Conservation (phyloP, 2,113 vertebrate genomes). For the Nannospalax galili region DNA sequence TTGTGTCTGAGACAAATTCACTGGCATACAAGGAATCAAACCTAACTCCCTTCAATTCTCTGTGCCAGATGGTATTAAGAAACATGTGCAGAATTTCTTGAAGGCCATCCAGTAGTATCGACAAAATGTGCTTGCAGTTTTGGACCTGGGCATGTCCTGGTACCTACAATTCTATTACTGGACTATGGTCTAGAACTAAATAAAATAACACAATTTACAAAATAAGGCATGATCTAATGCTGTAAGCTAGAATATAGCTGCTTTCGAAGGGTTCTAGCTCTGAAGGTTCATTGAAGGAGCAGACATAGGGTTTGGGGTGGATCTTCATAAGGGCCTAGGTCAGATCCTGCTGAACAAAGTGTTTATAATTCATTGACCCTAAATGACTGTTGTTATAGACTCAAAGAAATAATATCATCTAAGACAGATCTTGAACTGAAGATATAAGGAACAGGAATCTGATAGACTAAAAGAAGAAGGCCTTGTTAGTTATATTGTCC, state of each 20-base stretch:
- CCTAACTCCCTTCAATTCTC: constrained; percentile 93
- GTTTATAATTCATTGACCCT: background rate
- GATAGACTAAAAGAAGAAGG: constrained; percentile 92
- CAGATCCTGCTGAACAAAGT: background rate
- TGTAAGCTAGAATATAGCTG: background rate
- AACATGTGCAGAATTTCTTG: constrained; percentile 95
- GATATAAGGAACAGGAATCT: constrained; percentile 94
- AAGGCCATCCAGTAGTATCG: constrained; percentile 93
- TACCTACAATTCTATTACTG: constrained; percentile 95
- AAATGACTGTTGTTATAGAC: background rate
- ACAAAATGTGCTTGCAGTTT: constrained; percentile 95
- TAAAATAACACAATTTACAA: background rate
- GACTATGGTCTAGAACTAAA: constrained; percentile 90
- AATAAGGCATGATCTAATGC: background rate
- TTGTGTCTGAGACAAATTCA: constrained; percentile 97
- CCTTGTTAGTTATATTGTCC: constrained; percentile 96
- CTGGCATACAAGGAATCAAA: constrained; percentile 94
- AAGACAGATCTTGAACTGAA: constrained; percentile 83
- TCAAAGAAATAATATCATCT: background rate
- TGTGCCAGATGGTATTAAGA: constrained; percentile 93
- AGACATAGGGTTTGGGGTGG: background rate
- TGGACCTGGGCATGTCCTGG: constrained; percentile 95
- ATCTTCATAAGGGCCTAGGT: background rate
- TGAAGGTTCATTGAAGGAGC: background rate
- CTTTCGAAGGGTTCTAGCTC: background rate